A percentile compares a stretch with the other conserved stretches of the same genome.
These are phyloP conservation scores for Crocuta crocuta DNA, from an alignment of 2,113 vertebrate genomes.

Conservation along the genomic window DNA sequence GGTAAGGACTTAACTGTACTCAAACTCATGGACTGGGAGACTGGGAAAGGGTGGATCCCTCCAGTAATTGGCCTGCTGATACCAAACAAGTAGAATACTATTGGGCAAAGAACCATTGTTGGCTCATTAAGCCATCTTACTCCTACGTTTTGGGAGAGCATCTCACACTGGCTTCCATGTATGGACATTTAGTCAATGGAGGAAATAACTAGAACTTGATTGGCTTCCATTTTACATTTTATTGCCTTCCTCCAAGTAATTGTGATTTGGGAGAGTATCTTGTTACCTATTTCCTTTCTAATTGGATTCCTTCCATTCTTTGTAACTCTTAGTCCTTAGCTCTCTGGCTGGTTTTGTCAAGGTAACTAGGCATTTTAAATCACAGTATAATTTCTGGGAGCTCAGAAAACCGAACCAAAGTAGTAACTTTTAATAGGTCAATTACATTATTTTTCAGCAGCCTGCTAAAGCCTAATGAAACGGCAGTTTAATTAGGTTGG, in stretches of 20 bases:
- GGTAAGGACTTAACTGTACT: no score
- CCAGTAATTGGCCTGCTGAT: rapidly evolving
- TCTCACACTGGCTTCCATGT: not conserved
- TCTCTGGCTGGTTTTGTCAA: slow-evolving; percentile 66
- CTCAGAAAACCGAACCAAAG: slow-evolving; percentile 62
- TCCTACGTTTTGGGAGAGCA: not conserved
- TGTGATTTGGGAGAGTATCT: not conserved
- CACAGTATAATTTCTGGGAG: slow-evolving; percentile 59
- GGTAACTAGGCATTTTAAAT: slow-evolving; percentile 76
- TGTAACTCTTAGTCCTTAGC: slow-evolving; percentile 24
- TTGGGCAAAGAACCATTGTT: not conserved
- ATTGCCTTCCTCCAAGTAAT: slow-evolving; percentile 18
- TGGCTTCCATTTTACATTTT: slow-evolving; percentile 40
- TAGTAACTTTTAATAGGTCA: slow-evolving; percentile 81
- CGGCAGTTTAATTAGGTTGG: slow-evolving; percentile 79
- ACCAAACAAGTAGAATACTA: not conserved
- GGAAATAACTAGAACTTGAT: slow-evolving; percentile 11
- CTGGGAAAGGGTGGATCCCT: not conserved
- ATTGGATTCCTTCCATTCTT: slow-evolving; percentile 59
- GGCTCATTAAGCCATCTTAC: not conserved
- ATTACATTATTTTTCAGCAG: slow-evolving; percentile 78
- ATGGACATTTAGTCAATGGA: not conserved
- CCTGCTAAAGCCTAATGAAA: slow-evolving; percentile 76
- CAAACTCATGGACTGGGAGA: not conserved
- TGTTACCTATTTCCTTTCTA: slow-evolving; percentile 55